Base-by-base conservation (phyloP, 2,888 invertebrate species). In the Apodemia mormo region DNA sequence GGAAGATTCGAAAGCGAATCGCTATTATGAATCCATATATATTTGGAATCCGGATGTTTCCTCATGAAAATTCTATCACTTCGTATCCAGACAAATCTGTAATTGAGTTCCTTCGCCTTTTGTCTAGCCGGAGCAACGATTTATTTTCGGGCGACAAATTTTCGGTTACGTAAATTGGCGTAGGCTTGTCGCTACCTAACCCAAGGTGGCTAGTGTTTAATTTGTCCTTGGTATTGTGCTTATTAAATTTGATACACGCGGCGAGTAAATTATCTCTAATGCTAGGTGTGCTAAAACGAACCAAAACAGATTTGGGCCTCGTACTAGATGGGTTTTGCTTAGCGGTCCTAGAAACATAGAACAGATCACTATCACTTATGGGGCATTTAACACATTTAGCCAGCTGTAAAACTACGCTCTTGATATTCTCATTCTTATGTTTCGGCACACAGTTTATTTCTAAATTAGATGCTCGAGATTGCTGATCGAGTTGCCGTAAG, bases 391-490 rank as follows among this genome's bases (percentile, higher is more conserved):
- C 54, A 22, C 22, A 54, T 54, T 54, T 54, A n/a, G 54, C 54
- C 54, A 52, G 52, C 52, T 54, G 54, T 5, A 54, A 7, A 66
- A 66, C 45, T 33, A 67, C 56, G 45, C 49, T 54, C 22, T 54
- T 54, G 54, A 54, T 7, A 54, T 54, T 54, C n/a, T 22, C n/a
- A 22, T 54, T 54, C 2, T 54, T 54, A 22, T 54, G 54, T 54
- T 22, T 8, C 22, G 54, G 54, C 8, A 54, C 4, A 54, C 54
- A 54, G n/a, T 54, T 54, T 54, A 54, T 54, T 54, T 54, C 22
- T 7, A 54, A 8, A 22, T 54, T 54, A 4, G 54, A n/a, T 6
- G 54, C 54, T 8, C 22, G 54, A 8, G 54, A 22, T 22, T 54
- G 54, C 54, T 54, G 54, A 2, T 54, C 54, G 8, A 54, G 22